A percentile compares a stretch with the other conserved stretches of the same genome.
Evolutionary conservation across 2,797 vertebrate species (phyloP).

Genomic region (Emydoidea blandingii): DNA sequence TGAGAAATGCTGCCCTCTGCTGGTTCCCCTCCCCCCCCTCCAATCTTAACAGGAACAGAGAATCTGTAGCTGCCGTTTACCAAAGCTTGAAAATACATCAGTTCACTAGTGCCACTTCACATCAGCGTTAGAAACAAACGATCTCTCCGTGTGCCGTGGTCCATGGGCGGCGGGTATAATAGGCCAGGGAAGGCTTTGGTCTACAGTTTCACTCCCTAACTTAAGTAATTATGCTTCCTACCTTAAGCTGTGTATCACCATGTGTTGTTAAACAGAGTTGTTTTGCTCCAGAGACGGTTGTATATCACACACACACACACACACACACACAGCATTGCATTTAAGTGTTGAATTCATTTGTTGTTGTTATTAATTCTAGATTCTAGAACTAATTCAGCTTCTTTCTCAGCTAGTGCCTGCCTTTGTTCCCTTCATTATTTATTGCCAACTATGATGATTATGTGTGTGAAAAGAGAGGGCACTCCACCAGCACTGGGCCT

Average conservation of each 20-base stretch:
- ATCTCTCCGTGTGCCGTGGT: not conserved
- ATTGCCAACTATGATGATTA: not conserved
- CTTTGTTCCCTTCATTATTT: not conserved
- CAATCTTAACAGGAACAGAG: not conserved
- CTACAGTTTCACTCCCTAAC: not conserved
- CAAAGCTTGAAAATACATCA: not conserved
- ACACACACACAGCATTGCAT: not conserved
- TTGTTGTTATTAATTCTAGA: not conserved
- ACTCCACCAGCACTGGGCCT: not conserved
- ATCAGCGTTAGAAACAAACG: not conserved
- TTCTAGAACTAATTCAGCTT: not conserved
- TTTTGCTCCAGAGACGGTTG: not conserved
- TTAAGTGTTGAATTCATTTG: not conserved
- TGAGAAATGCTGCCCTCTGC: not conserved
- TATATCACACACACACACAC: not conserved
- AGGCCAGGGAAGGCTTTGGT: no score
- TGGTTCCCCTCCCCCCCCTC: not conserved
- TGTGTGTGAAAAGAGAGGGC: not conserved
- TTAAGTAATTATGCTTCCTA: no score
- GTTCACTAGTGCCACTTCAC: not conserved
- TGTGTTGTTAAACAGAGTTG: not conserved
- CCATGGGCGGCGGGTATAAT: no score
- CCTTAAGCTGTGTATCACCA: not conserved
- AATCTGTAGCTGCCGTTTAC: not conserved
- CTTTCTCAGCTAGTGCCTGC: not conserved